phyloP scores from a whole-genome alignment of 2,888 invertebrate genomes.

The Trichacis sp. region DNA sequence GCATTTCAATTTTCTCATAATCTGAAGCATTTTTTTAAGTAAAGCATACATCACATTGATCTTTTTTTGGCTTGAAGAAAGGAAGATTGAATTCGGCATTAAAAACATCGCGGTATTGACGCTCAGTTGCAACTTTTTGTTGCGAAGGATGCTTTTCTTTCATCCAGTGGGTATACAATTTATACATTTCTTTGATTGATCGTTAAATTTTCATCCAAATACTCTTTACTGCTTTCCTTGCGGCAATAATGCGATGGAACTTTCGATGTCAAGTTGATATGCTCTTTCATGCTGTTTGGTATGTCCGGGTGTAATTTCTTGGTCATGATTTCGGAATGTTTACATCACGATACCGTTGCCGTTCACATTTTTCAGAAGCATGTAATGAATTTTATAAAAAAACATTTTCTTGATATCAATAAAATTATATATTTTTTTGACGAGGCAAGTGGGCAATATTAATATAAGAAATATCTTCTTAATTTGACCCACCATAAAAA shows the following conservation, averaged over 20 bases:
- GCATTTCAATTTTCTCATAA: conserved; percentile 42
- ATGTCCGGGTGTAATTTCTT: too few species aligned
- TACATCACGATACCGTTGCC: too few species aligned
- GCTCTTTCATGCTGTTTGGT: too few species aligned
- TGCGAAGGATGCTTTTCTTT: conserved; percentile 11
- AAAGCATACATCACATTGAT: too few species aligned
- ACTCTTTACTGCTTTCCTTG: conserved; percentile 9
- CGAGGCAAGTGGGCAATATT: too few species aligned
- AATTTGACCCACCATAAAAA: too few species aligned
- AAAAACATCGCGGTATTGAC: conserved; percentile 37
- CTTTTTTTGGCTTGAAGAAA: too few species aligned
- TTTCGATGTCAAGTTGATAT: conserved; percentile 16
- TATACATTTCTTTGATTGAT: conserved; percentile 20
- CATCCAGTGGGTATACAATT: conserved; percentile 14
- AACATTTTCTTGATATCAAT: too few species aligned
- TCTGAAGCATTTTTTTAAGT: conserved; percentile 48
- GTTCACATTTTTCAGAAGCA: too few species aligned
- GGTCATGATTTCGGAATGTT: too few species aligned
- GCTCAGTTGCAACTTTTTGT: conserved; percentile 9
- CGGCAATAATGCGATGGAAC: not conserved
- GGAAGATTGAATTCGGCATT: conserved; percentile 45
- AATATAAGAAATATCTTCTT: too few species aligned
- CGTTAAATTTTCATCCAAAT: conserved; percentile 22
- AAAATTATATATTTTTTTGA: too few species aligned
- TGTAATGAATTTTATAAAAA: not conserved